Evolutionary conservation across 2,888 invertebrate genomes (phyloP).

Genomic region (Ferdinandea cuprea): DNA sequence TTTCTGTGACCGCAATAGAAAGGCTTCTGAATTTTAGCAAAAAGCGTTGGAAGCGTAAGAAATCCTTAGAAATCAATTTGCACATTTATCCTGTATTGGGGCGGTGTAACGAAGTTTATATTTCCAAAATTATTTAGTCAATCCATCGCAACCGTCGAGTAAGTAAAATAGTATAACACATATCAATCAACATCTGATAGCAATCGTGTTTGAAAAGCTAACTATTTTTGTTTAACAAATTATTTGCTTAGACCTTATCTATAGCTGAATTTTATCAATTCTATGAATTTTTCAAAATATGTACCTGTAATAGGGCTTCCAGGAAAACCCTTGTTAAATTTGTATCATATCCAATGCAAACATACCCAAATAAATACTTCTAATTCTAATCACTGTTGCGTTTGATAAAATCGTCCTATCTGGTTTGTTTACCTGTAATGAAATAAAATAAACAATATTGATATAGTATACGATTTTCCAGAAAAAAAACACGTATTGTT

Average conservation of each 20-base stretch:
- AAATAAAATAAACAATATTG: constrained; percentile 24
- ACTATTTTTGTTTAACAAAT: neutral
- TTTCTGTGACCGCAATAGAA: too few relatives aligned
- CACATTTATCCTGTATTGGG: too few relatives aligned
- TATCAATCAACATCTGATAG: neutral
- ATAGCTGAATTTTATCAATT: constrained; percentile 5
- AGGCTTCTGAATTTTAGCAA: too few relatives aligned
- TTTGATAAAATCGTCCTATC: neutral
- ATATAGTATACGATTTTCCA: neutral
- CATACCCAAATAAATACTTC: constrained; percentile 16
- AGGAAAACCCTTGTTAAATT: constrained; percentile 11
- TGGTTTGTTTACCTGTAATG: constrained; percentile 51
- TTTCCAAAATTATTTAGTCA: too few relatives aligned
- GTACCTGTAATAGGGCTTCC: constrained; percentile 22
- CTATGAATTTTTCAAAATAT: constrained; percentile 10
- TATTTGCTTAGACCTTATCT: constrained; percentile 33
- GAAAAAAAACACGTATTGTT: constrained; percentile 2
- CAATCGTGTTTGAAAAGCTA: neutral
- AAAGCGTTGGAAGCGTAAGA: too few relatives aligned
- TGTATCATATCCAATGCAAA: constrained; percentile 31
- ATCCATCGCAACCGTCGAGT: too few relatives aligned
- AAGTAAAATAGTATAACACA: neutral
- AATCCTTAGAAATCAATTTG: too few relatives aligned
- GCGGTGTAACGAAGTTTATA: too few relatives aligned
- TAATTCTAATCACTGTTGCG: constrained; percentile 12